phyloP scores from a whole-genome alignment of 2,113 vertebrate genomes.

The Coptodon bakossiorum region DNA sequence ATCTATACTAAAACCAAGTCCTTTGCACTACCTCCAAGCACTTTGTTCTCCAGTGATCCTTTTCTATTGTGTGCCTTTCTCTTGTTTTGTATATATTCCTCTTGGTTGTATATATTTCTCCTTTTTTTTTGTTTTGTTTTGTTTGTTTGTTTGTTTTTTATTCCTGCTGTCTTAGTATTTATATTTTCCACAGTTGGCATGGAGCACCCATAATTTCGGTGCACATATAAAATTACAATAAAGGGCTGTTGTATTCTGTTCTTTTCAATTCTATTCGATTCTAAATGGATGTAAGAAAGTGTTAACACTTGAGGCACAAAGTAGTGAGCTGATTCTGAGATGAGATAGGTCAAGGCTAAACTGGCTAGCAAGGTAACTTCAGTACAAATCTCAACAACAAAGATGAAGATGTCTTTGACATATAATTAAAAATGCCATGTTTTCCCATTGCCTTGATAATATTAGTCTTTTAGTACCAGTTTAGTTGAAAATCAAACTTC shows the following conservation, averaged over 20 bases:
- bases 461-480: background rate
- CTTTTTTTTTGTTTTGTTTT: background rate
- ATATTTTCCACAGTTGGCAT: background rate
- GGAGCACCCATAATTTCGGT: background rate
- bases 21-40: background rate
- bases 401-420: background rate
- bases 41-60: background rate
- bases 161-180: background rate
- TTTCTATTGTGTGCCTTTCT: background rate
- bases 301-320: background rate
- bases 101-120: background rate
- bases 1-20: background rate
- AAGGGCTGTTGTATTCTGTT: background rate
- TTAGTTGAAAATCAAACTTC: background rate
- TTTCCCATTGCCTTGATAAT: background rate
- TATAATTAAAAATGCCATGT: background rate
- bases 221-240: background rate
- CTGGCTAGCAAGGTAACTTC: background rate
- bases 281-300: background rate
- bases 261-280: rapidly evolving
- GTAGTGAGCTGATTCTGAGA: background rate
- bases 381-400: background rate
- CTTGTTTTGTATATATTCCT: background rate
- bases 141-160: rapidly evolving
- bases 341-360: background rate